These are phyloP conservation scores for Amphipoea lucens DNA, from an alignment of 2,888 invertebrate genomes.

Conservation along the genomic window DNA sequence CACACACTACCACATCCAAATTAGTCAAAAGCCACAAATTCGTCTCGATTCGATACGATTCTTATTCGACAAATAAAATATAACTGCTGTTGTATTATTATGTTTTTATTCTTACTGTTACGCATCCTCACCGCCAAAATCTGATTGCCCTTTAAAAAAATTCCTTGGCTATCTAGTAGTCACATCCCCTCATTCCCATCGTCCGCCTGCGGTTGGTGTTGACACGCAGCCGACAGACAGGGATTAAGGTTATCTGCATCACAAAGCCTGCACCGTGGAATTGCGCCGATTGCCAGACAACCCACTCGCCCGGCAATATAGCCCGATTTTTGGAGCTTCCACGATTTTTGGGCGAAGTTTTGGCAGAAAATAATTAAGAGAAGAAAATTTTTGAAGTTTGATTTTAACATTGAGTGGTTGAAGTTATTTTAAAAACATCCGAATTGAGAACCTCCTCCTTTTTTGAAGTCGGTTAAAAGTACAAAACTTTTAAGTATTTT, in stretches of 20 bases:
- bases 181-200: conserved; percentile 69
- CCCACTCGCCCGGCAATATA: conserved; percentile 41
- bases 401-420: not conserved
- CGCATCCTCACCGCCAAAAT: not conserved
- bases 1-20: not conserved
- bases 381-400: not conserved
- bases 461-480: too few relatives aligned
- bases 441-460: too few relatives aligned
- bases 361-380: not conserved
- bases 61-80: not conserved
- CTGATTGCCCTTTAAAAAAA: not conserved
- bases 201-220: conserved; percentile 79
- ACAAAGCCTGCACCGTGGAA: conserved; percentile 82
- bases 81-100: not conserved
- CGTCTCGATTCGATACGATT: not conserved
- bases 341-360: conserved; percentile 24
- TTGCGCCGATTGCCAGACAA: conserved; percentile 67
- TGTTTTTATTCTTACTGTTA: not conserved
- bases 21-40: not conserved
- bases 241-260: conserved; percentile 90
- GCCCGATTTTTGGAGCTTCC: conserved; percentile 35
- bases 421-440: not conserved
- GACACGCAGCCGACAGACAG: conserved; percentile 88
- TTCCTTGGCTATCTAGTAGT: conserved; percentile 14
- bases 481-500: too few relatives aligned